Base-by-base conservation (phyloP, 2,888 invertebrate species). In the Drosophila greeni region DNA sequence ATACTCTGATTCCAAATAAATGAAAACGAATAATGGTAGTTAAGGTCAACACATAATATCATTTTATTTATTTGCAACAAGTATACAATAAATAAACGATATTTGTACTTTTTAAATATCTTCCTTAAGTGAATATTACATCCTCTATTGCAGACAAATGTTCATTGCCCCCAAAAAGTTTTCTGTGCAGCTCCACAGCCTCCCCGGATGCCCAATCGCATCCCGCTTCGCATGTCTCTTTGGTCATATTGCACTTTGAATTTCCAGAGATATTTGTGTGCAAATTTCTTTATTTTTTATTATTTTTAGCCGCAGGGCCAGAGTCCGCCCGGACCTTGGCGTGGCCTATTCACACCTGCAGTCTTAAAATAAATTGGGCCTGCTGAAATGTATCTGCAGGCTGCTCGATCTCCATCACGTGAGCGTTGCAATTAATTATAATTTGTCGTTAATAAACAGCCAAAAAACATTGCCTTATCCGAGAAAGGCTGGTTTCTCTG, bases 361-460 rank as follows among this genome's bases (percentile, higher is more conserved):
- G 39, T 37, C 54, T 60, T 52, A 42, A 65, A 47, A 83, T 77
- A 81, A 81, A 85, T 79, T 78, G 81, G 65, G 72, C 67, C 76
- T 82, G 85, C 82, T 82, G 76, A 84, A 84, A 85, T 74, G 76
- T 74, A 61, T 83, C 84, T 77, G 70, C 82, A 75, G 73, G 71
- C 71, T 81, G 84, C 76, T 76, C 65, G 72, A 81, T 73, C 84
- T 74, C 72, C 86, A 85, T 84, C 85, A 73, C 84, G 84, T 84
- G 84, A 84, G 83, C 85, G 71, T 73, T 74, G 82, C 86, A 85
- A 84, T 84, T 85, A 84, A 79, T 84, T 85, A 83, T 85, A 85
- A 85, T 85, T 85, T 84, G 86, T 84, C 84, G 73, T 81, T 81
- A 75, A 85, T 79, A 69, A 79, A 74, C 67, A 66, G 48, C 42